Conservation (phyloP, 2,888 invertebrate species). For the Frankliniella fusca region DNA sequence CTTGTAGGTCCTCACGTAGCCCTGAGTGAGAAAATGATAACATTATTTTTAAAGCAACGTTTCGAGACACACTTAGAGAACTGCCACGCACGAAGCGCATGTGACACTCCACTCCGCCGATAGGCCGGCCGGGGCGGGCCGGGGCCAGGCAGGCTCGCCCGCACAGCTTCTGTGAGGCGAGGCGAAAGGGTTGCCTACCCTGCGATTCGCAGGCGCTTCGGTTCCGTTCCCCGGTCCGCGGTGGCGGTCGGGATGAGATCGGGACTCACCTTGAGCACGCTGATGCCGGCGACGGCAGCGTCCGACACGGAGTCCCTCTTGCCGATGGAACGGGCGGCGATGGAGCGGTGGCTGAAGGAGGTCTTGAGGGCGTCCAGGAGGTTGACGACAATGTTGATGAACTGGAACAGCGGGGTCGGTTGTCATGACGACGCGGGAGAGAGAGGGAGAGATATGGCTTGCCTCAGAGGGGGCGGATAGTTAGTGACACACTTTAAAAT, state of each 20-base stretch:
- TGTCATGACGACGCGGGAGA: background rate
- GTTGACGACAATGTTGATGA: slow-evolving; percentile 87
- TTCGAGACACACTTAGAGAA: background rate
- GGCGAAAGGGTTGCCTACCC: background rate
- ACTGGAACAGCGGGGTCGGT: slow-evolving; percentile 53
- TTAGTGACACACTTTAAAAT: too few relatives aligned
- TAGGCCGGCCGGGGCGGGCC: background rate
- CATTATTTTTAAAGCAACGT: background rate
- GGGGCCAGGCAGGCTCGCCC: background rate
- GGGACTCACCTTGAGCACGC: slow-evolving; percentile 66
- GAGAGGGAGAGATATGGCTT: slow-evolving; percentile 50
- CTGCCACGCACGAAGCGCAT: too few relatives aligned
- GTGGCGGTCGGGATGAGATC: background rate
- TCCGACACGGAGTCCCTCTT: slow-evolving; percentile 86
- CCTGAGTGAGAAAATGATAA: slow-evolving; percentile 47
- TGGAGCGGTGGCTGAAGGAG: slow-evolving; percentile 85
- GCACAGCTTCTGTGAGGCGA: background rate
- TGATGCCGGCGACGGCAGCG: slow-evolving; percentile 80
- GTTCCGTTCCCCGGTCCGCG: background rate
- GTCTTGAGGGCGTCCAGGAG: slow-evolving; percentile 87
- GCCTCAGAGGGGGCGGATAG: slow-evolving; percentile 58
- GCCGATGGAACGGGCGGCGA: slow-evolving; percentile 78
- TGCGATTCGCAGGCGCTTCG: background rate
- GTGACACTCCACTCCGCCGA: too few relatives aligned
- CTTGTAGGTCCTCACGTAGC: slow-evolving; percentile 72